A percentile compares a stretch with the other conserved stretches of the same genome.
Conservation (phyloP, 1,140 invertebrate species). For the Callitettix versicolor region DNA sequence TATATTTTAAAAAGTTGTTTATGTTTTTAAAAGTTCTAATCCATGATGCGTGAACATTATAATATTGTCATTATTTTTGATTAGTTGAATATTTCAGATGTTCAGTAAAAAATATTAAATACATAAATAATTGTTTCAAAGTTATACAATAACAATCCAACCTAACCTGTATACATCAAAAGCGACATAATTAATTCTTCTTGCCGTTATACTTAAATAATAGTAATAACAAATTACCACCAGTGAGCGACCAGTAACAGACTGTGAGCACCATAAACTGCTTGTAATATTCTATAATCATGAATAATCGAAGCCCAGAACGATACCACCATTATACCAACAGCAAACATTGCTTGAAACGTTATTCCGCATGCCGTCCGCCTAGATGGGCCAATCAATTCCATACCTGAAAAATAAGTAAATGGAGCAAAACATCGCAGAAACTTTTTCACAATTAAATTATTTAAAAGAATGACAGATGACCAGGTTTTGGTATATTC, state of each 20-base stretch:
- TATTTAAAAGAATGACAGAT: background rate
- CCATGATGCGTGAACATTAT: too few species aligned
- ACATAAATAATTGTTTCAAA: too few species aligned
- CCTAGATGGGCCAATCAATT: constrained; percentile 70
- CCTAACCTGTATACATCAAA: too few species aligned
- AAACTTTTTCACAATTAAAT: too few species aligned
- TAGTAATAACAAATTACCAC: constrained; percentile 48
- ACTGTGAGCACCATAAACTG: constrained; percentile 67
- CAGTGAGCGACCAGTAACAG: constrained; percentile 62
- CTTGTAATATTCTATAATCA: constrained; percentile 61
- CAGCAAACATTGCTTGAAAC: constrained; percentile 68
- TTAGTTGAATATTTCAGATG: too few species aligned
- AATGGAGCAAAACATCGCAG: background rate
- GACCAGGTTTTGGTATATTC: background rate
- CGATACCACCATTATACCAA: constrained; percentile 72
- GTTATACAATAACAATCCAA: too few species aligned
- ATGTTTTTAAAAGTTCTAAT: too few species aligned
- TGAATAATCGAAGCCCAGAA: constrained; percentile 68
- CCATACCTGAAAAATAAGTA: constrained; percentile 50
- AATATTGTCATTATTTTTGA: too few species aligned
- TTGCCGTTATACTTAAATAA: too few species aligned
- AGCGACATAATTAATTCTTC: too few species aligned
- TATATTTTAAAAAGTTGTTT: too few species aligned
- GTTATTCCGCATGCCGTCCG: constrained; percentile 71
- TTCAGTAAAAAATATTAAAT: too few species aligned